These are phyloP conservation scores for Stratiomys singularior DNA, from an alignment of 2,888 invertebrate genomes.

Conservation along the genomic window DNA sequence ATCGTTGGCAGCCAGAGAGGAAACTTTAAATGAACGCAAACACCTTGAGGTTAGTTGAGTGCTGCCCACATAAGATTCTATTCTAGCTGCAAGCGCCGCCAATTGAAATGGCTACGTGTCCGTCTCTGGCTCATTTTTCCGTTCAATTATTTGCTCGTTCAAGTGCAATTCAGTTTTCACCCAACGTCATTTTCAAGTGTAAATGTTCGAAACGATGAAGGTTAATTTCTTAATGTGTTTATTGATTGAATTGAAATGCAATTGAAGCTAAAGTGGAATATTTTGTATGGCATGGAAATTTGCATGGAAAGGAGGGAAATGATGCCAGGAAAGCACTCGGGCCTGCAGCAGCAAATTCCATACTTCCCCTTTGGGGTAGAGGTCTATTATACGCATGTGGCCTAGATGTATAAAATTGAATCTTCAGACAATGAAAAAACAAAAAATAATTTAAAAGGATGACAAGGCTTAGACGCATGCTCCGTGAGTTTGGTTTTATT, in stretches of 20 bases:
- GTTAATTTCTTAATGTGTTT: neutral
- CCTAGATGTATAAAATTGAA: too few species aligned
- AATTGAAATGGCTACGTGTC: neutral
- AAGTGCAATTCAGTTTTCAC: neutral
- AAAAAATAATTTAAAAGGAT: too few species aligned
- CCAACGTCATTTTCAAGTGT: conserved; percentile 2
- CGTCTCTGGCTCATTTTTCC: too few species aligned
- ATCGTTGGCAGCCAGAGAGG: neutral
- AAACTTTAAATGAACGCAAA: neutral
- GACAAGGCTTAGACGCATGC: too few species aligned
- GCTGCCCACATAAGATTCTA: conserved; percentile 23
- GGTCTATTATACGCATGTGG: too few species aligned
- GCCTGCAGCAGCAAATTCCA: too few species aligned
- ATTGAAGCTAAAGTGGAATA: neutral
- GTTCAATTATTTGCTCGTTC: neutral
- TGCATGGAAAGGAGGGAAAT: too few species aligned
- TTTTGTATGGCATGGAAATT: neutral
- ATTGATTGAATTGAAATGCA: conserved; percentile 12
- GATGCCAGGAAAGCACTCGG: too few species aligned
- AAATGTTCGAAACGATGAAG: conserved; percentile 2
- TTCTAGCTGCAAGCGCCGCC: conserved; percentile 21
- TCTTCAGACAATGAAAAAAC: too few species aligned
- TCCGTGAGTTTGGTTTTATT: too few species aligned
- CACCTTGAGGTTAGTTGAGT: neutral
- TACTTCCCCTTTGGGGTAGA: too few species aligned